These are phyloP conservation scores for Porites evermanni DNA, from an alignment of 92 coral and sea anemone genomes.

Conservation along the genomic window DNA sequence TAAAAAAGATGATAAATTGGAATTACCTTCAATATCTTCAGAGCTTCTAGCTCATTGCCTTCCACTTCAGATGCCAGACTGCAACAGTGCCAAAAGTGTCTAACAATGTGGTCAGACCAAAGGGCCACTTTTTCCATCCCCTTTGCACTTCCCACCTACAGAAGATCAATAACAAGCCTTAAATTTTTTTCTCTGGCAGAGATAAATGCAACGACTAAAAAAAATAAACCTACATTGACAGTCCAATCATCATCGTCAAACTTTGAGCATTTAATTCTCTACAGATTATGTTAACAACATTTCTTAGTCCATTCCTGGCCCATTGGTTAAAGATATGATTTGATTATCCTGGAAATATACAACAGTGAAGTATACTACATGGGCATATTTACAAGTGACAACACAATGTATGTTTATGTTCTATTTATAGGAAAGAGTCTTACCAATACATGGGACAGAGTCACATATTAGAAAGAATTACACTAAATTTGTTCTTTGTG, in stretches of 20 bases:
- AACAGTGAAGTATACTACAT: constrained; percentile 3
- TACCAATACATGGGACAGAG: constrained; percentile 7
- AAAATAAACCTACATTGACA: background rate
- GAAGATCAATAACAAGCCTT: too few species aligned
- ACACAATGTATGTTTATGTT: constrained; percentile 2
- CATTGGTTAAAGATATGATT: background rate
- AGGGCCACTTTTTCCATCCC: constrained; percentile 42
- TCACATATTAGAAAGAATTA: constrained; percentile 4
- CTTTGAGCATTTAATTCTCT: background rate
- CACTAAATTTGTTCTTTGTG: constrained; percentile 1
- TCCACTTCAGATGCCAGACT: constrained; percentile 8
- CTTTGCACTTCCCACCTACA: constrained; percentile 54
- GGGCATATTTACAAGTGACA: background rate
- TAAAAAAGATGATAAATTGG: background rate
- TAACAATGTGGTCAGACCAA: constrained; percentile 59
- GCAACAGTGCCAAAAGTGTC: constrained; percentile 66
- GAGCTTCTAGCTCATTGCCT: constrained; percentile 10
- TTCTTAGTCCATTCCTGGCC: background rate
- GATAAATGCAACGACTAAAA: constrained; percentile 3
- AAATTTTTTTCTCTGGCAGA: background rate
- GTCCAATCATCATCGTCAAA: background rate
- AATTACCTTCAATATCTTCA: constrained; percentile 19
- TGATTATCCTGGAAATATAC: constrained; percentile 1
- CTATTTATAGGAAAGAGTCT: constrained; percentile 8
- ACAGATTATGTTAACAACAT: background rate